Evolutionary conservation across 1,140 invertebrate species (phyloP), one percentile per base, ranked within the genome.

Genomic region (Drosophila quadrilineata): DNA sequence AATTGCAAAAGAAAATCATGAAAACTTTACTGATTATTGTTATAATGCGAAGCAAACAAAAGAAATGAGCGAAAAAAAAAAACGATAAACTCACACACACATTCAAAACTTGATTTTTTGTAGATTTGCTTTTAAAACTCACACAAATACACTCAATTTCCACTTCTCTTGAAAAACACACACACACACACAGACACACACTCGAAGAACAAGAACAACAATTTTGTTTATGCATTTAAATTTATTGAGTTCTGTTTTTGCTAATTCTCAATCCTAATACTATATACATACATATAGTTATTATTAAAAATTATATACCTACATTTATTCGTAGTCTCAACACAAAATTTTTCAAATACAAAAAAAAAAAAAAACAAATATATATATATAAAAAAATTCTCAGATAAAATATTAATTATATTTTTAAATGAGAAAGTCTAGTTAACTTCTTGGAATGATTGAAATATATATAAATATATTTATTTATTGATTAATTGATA

Each of bases 11-110:
- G 54, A 71, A 35, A 35, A 60, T 71, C 70, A 84, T 84, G 74
- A 85, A n/a, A 84, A 74, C 77, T 84, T 71, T 68, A 85, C 75
- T 86, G 79, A 86, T 82, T 86, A 86, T 80, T 86, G 80, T 80
- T 86, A 88, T 74, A 88, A 88, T 86, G 86, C 86, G 75, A 88
- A 88, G 86, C 84, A 84, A 65, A 60, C 46, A 45, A 46, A 28
- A 50, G 26, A 63, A 40, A 52, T 10, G 28, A 45, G 62, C 24
- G 52, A 48, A 69, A 48, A 54, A 48, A 67, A 40, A 43, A 67
- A 35, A 67, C 17, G 28, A 26, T 26, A 48, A 43, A 56, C 38
- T 60, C 19, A 72, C n/a, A 45, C 17, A 29, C 14, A 57, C 33
- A 38, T 16, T 33, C 16, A 71, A 31, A 28, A 41, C 16, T 41